These are phyloP conservation scores for Toxotes lorentzi DNA, from an alignment of 2,797 vertebrate genomes.

Conservation along the genomic window DNA sequence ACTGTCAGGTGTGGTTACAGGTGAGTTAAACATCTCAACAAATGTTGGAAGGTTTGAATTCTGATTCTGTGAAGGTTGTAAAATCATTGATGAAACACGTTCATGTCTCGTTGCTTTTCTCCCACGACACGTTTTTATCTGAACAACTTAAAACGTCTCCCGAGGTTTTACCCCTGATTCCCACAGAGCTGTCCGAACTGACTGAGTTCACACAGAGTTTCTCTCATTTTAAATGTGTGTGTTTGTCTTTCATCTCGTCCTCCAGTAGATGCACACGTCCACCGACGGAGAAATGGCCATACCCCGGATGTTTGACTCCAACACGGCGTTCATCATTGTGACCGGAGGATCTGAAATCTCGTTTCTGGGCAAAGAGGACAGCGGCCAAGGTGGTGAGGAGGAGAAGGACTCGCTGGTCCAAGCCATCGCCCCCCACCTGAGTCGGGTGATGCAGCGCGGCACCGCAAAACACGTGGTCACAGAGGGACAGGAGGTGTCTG, in stretches of 20 bases:
- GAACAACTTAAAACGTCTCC: too few species aligned
- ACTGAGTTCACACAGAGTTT: too few species aligned
- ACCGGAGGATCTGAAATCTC: constrained; percentile 57
- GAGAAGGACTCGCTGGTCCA: constrained; percentile 61
- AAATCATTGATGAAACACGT: too few species aligned
- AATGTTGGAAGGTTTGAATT: too few species aligned
- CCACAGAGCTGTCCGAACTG: not conserved
- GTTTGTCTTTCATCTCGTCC: not conserved
- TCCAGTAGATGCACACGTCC: constrained; percentile 13
- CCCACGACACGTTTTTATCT: too few species aligned
- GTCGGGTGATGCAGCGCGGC: constrained; percentile 87
- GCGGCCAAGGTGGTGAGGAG: constrained; percentile 41
- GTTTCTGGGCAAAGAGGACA: constrained; percentile 59
- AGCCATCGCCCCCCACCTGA: constrained; percentile 69
- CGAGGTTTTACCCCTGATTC: too few species aligned
- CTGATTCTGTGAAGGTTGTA: too few species aligned
- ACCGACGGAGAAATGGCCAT: constrained; percentile 72
- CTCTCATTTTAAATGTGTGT: not conserved
- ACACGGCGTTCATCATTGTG: constrained; percentile 66
- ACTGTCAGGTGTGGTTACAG: not conserved
- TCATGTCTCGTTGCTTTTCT: too few species aligned
- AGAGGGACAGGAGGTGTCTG: constrained; percentile 54
- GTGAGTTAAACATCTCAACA: not conserved
- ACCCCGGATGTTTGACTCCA: constrained; percentile 73
- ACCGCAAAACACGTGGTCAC: constrained; percentile 88